phyloP scores from a whole-genome alignment of 2,888 invertebrate species.

The Eilema depressum region DNA sequence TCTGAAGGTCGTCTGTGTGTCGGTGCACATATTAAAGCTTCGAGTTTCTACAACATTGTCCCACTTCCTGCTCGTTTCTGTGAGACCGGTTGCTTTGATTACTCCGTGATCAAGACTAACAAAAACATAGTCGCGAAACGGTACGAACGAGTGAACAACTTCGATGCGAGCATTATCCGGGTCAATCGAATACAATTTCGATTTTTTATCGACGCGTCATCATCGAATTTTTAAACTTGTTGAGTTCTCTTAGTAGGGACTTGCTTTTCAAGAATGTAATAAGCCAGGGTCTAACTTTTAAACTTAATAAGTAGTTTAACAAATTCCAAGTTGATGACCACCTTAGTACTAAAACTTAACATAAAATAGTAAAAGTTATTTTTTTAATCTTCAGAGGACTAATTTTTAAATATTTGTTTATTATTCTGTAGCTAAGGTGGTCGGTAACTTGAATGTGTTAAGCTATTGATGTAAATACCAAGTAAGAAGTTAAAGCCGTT shows the following conservation, averaged over 20 bases:
- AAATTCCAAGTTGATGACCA: background rate
- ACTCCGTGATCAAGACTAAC: conserved; percentile 63
- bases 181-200: conserved; percentile 72
- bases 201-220: conserved; percentile 38
- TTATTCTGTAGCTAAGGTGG: background rate
- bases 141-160: conserved; percentile 50
- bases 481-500: background rate
- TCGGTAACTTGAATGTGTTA: background rate
- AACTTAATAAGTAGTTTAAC: no score
- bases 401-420: no score
- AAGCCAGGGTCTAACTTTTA: background rate
- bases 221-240: background rate
- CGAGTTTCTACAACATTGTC: conserved; percentile 76
- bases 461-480: background rate
- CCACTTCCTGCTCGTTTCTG: conserved; percentile 73
- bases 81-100: conserved; percentile 74
- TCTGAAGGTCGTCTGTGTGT: conserved; percentile 74
- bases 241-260: background rate
- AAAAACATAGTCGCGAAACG: conserved; percentile 67
- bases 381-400: no score
- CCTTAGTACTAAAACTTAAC: no score
- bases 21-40: conserved; percentile 62
- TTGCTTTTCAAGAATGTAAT: background rate
- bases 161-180: conserved; percentile 58
- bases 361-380: no score